phyloP scores from a whole-genome alignment of 1,140 invertebrate species.

The Aplysia californica region DNA sequence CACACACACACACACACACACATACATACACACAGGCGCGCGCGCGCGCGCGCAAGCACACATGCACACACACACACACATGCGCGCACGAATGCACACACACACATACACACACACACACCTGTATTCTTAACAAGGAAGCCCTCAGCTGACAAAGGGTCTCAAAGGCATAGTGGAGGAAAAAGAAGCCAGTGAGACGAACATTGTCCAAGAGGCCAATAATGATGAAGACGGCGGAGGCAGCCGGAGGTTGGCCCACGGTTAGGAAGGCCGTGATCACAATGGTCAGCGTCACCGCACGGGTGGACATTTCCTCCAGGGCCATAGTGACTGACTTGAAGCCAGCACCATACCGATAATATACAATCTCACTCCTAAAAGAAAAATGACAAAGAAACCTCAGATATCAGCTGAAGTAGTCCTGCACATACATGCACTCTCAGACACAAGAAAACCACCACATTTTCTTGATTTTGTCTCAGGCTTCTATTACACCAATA shows the following conservation, averaged over 20 bases:
- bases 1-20: no score
- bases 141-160: neutral
- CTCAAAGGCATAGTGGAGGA: neutral
- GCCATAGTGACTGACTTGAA: neutral
- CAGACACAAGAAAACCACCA: no score
- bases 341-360: neutral
- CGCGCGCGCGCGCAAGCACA: no score
- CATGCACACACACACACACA: no score
- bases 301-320: neutral
- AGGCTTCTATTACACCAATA: no score
- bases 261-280: neutral
- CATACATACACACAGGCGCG: no score
- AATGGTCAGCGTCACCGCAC: neutral
- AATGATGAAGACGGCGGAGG: neutral
- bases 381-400: neutral
- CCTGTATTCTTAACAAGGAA: slow-evolving; percentile 3
- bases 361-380: neutral
- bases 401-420: no score
- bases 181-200: slow-evolving; percentile 7
- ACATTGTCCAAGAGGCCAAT: neutral
- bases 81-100: no score
- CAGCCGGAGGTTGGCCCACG: neutral
- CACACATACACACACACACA: no score
- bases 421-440: no score
- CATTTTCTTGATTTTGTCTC: no score